Conservation (phyloP, 2,888 invertebrate genomes). For the Alsophila aescularia region DNA sequence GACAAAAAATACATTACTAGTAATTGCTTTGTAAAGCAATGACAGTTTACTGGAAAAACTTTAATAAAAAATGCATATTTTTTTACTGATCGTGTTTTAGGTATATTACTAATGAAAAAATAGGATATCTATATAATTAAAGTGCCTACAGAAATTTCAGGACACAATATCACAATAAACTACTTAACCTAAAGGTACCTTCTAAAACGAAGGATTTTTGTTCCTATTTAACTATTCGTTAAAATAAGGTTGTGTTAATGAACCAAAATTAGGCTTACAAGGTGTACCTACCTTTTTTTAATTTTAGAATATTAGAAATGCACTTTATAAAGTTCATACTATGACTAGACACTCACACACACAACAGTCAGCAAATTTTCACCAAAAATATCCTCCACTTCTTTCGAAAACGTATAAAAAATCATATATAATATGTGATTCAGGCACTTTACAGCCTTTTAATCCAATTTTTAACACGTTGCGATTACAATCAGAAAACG, state of each 20-base stretch:
- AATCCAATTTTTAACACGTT: neutral
- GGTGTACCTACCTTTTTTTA: neutral
- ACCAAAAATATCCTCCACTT: neutral
- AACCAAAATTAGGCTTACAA: neutral
- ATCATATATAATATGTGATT: neutral
- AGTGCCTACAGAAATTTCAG: too few relatives aligned
- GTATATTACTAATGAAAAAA: too few relatives aligned
- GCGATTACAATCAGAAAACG: neutral
- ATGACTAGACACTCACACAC: constrained; percentile 78
- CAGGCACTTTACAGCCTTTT: constrained; percentile 1
- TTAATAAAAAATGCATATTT: too few relatives aligned
- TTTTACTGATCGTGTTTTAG: too few relatives aligned
- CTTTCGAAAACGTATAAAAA: neutral
- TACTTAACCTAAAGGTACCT: constrained; percentile 29
- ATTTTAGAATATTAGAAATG: constrained; percentile 51
- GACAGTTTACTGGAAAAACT: too few relatives aligned
- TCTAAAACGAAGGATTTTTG: constrained; percentile 42
- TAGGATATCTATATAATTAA: too few relatives aligned
- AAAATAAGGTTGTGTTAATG: neutral
- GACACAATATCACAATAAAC: constrained; percentile 12
- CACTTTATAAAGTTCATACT: constrained; percentile 52
- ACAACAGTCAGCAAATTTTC: constrained; percentile 28
- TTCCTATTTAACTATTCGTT: neutral
- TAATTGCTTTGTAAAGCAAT: neutral
- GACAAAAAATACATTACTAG: too few relatives aligned